Percentiles rank a stretch among this genome's conserved stretches.
These are phyloP conservation scores for Trissolcus brochymenae DNA, from an alignment of 2,888 invertebrate species.

Conservation along the genomic window DNA sequence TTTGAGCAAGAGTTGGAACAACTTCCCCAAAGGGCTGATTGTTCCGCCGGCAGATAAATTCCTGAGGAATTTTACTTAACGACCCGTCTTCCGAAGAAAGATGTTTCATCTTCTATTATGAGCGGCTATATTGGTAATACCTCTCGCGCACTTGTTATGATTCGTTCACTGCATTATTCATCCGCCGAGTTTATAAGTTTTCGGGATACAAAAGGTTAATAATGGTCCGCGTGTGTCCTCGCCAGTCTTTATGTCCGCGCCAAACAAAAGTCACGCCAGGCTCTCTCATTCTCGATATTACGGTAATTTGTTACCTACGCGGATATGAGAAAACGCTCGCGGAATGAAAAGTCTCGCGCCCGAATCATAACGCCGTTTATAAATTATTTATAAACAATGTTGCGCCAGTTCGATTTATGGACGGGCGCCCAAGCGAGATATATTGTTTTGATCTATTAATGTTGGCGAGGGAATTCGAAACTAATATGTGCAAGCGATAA, in stretches of 20 bases:
- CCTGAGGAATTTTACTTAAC: conserved; percentile 53
- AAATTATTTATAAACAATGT: conserved; percentile 42
- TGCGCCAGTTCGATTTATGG: conserved; percentile 34
- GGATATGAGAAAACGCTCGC: conserved; percentile 20
- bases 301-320: conserved; percentile 36
- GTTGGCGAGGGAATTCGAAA: conserved; percentile 45
- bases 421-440: conserved; percentile 19
- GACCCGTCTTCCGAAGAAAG: conserved; percentile 44
- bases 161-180: conserved; percentile 54
- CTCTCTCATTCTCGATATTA: conserved; percentile 28
- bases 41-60: conserved; percentile 56
- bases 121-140: conserved; percentile 49
- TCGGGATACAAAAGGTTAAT: conserved; percentile 43
- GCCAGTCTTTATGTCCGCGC: conserved; percentile 23
- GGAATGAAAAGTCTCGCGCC: conserved; percentile 1
- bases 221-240: conserved; percentile 46
- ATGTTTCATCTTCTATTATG: conserved; percentile 53
- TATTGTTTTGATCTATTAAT: conserved; percentile 55
- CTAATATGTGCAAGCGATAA: conserved; percentile 50
- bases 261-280: conserved; percentile 40
- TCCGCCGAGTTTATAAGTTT: conserved; percentile 44
- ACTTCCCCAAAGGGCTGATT: conserved; percentile 57
- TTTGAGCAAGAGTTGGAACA: conserved; percentile 54
- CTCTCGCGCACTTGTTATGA: conserved; percentile 41
- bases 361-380: conserved; percentile 13